Conservation (phyloP, 2,888 invertebrate genomes). For the Mycalesis mineus region DNA sequence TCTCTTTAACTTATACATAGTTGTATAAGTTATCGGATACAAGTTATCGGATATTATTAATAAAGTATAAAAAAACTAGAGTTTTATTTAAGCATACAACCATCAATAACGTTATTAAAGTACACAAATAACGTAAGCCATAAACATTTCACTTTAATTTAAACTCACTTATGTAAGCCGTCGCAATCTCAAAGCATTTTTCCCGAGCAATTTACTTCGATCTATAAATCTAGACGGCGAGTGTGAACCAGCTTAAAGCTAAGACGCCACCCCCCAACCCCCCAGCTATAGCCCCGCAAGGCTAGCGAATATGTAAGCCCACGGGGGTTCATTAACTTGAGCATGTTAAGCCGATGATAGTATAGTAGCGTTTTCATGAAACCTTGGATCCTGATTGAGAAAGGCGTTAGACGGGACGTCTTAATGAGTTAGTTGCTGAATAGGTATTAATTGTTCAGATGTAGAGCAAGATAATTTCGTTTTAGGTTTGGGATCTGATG, state of each 20-base stretch:
- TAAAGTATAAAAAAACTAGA: too few relatives aligned
- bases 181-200: slow-evolving; percentile 14
- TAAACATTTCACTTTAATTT: too few relatives aligned
- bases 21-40: too few relatives aligned
- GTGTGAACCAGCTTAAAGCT: slow-evolving; percentile 30
- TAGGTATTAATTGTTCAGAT: slow-evolving; percentile 10
- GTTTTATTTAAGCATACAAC: too few relatives aligned
- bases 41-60: too few relatives aligned
- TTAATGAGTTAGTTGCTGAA: slow-evolving; percentile 13
- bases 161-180: background rate
- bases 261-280: slow-evolving; percentile 30
- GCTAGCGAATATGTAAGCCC: slow-evolving; percentile 55
- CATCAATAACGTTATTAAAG: too few relatives aligned
- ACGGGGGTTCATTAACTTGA: slow-evolving; percentile 64
- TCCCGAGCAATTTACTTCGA: slow-evolving; percentile 28
- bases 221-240: slow-evolving; percentile 38
- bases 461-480: background rate
- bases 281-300: slow-evolving; percentile 31
- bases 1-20: too few relatives aligned
- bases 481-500: too few relatives aligned
- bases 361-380: slow-evolving; percentile 28
- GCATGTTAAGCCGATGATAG: slow-evolving; percentile 65
- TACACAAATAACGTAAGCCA: too few relatives aligned
- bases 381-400: slow-evolving; percentile 37
- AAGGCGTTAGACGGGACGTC: slow-evolving; percentile 22